Conservation (phyloP, 2,797 vertebrate species). For the Carapus acus region DNA sequence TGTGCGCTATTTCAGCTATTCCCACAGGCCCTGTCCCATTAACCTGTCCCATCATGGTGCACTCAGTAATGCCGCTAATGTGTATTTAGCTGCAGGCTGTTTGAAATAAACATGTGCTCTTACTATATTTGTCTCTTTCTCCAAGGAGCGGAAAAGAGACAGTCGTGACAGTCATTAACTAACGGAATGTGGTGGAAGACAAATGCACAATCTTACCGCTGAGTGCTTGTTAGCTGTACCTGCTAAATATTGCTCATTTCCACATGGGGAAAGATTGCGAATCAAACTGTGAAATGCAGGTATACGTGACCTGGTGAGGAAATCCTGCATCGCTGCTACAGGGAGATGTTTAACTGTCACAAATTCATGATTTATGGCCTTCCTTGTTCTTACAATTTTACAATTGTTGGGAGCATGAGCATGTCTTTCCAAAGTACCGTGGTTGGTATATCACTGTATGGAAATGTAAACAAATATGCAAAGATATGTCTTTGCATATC, state of each 20-base stretch:
- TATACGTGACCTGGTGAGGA: background rate
- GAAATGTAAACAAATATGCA: too few species aligned
- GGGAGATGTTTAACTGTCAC: too few species aligned
- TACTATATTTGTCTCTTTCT: constrained; percentile 54
- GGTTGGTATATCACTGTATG: too few species aligned
- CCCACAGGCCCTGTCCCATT: constrained; percentile 58
- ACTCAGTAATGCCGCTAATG: constrained; percentile 51
- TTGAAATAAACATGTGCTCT: constrained; percentile 60
- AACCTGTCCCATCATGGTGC: constrained; percentile 52
- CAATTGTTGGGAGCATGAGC: too few species aligned
- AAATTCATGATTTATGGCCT: too few species aligned
- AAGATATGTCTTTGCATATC: too few species aligned
- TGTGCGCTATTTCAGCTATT: constrained; percentile 36
- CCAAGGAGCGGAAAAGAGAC: constrained; percentile 22
- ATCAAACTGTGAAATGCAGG: too few species aligned
- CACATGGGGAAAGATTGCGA: too few species aligned
- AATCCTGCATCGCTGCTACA: too few species aligned
- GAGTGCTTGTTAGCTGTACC: constrained; percentile 4
- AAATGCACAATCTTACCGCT: constrained; percentile 15
- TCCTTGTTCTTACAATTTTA: too few species aligned
- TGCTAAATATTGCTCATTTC: too few species aligned
- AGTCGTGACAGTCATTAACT: constrained; percentile 31
- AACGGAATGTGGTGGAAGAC: constrained; percentile 26
- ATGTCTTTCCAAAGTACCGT: too few species aligned
- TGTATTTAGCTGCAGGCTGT: constrained; percentile 57